These are phyloP conservation scores for Prionace glauca DNA, from an alignment of 2,797 vertebrate species.

Conservation along the genomic window DNA sequence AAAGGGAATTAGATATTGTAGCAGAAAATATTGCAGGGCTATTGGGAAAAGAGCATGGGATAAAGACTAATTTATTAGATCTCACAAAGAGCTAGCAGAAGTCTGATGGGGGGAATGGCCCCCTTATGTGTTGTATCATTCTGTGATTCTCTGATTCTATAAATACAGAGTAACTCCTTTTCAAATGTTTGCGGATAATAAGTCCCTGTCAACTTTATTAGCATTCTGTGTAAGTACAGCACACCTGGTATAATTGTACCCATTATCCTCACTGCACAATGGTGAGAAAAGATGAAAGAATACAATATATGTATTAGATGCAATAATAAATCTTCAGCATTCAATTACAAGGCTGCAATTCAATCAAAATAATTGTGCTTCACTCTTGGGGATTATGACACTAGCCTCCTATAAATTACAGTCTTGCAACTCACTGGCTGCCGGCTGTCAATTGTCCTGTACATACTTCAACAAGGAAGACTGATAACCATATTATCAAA, in stretches of 20 bases:
- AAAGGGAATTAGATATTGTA: neutral
- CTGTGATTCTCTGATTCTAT: no score
- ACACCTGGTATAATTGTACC: neutral
- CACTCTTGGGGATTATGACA: neutral
- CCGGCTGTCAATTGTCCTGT: neutral
- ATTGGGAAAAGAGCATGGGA: neutral
- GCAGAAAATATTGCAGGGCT: neutral
- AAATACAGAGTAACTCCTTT: neutral
- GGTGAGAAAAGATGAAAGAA: neutral
- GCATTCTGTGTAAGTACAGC: neutral
- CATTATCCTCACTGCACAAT: neutral
- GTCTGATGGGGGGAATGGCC: neutral
- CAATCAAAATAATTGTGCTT: conserved; percentile 17
- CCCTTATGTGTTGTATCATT: neutral
- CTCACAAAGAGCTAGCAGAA: neutral
- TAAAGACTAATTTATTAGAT: neutral
- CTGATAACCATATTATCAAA: conserved; percentile 7
- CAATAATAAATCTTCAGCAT: neutral
- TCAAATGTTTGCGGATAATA: neutral
- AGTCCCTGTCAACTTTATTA: neutral
- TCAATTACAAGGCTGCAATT: conserved; percentile 6
- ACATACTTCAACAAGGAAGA: neutral
- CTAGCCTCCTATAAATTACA: neutral
- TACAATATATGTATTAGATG: neutral
- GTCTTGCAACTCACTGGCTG: neutral